These are phyloP conservation scores for Bubo blakistoni DNA, from an alignment of 2,113 vertebrate species.

Conservation along the genomic window DNA sequence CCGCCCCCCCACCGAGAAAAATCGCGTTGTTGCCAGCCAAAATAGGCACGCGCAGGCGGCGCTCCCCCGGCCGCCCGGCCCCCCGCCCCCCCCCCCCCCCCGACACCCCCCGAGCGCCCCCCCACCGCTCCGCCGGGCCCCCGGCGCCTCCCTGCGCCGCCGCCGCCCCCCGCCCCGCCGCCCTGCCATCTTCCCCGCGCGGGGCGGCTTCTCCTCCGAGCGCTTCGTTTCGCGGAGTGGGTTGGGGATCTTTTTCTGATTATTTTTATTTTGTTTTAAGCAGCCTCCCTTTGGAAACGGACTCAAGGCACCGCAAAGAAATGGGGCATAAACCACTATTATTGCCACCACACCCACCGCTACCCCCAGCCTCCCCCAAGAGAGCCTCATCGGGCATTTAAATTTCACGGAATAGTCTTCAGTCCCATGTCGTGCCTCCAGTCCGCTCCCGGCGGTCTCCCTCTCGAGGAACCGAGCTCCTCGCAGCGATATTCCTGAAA, in stretches of 20 bases:
- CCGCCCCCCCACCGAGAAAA: too few species aligned
- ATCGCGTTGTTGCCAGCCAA: too few species aligned
- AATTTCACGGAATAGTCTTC: background rate
- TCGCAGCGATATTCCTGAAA: background rate
- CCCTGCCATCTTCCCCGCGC: constrained; percentile 23
- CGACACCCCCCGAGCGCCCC: background rate
- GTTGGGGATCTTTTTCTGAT: background rate
- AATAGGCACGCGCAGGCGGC: too few species aligned
- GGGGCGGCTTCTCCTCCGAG: background rate
- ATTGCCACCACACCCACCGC: constrained; percentile 7
- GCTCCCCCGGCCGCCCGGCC: too few species aligned
- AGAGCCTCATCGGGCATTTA: background rate
- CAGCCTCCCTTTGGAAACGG: background rate
- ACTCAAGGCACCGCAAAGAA: background rate
- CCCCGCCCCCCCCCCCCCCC: background rate
- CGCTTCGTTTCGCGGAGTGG: background rate
- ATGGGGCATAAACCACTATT: background rate
- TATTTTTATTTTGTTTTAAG: background rate
- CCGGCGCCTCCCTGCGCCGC: background rate
- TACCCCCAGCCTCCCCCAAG: background rate
- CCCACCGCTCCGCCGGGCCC: background rate
- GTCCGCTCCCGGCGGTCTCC: background rate
- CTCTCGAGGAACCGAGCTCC: constrained; percentile 32
- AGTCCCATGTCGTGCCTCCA: background rate
- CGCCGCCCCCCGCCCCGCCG: background rate